A percentile compares a stretch with the other conserved stretches of the same genome.
phyloP scores from a whole-genome alignment of 2,888 invertebrate genomes.

The Lordiphosa andalusiaca region DNA sequence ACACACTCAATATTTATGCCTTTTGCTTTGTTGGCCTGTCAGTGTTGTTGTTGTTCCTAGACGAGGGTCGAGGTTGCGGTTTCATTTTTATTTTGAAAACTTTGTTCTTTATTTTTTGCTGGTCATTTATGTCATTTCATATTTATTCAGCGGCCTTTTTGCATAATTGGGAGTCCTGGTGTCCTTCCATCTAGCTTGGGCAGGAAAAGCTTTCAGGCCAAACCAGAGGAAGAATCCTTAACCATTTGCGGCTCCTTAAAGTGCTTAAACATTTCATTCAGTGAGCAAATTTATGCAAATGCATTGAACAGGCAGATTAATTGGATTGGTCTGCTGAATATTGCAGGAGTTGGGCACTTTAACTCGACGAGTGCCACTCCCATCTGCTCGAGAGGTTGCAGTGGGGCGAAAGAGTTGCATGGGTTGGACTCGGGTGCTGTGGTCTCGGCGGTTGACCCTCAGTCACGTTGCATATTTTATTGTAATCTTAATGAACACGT shows the following conservation, averaged over 20 bases:
- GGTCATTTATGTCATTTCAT: slow-evolving; percentile 69
- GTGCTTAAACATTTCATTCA: background rate
- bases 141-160: slow-evolving; percentile 63
- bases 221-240: slow-evolving; percentile 1
- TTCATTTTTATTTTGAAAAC: slow-evolving; percentile 28
- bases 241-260: slow-evolving; percentile 4
- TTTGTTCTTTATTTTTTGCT: slow-evolving; percentile 24
- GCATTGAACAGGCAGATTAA: slow-evolving; percentile 50
- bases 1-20: slow-evolving; percentile 47
- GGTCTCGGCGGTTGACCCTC: slow-evolving; percentile 29
- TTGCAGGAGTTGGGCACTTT: slow-evolving; percentile 18
- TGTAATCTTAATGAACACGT: slow-evolving; percentile 66
- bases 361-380: background rate
- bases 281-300: slow-evolving; percentile 20
- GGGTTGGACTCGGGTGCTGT: too few species aligned
- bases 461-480: slow-evolving; percentile 65
- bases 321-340: slow-evolving; percentile 50
- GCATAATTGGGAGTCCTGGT: slow-evolving; percentile 59
- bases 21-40: slow-evolving; percentile 46
- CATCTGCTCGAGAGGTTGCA: too few species aligned
- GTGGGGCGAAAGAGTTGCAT: too few species aligned
- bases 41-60: slow-evolving; percentile 50
- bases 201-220: background rate
- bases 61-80: slow-evolving; percentile 56
- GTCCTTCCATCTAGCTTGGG: slow-evolving; percentile 1